Conservation (phyloP, 2,113 vertebrate species). For the Pseudonaja textilis region DNA sequence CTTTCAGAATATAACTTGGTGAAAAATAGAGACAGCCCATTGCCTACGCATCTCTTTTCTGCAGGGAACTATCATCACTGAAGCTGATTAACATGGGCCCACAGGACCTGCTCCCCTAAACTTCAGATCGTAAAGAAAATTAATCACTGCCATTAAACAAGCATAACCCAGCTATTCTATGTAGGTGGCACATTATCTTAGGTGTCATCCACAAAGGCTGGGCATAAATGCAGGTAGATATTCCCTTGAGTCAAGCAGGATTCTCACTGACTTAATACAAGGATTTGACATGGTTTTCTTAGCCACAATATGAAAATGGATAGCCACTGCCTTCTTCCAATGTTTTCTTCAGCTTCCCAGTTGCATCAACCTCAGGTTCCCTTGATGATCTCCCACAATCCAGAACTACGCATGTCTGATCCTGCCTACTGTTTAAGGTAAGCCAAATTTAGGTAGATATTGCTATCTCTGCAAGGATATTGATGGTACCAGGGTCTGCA, state of each 20-base stretch:
- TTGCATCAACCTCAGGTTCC: neutral
- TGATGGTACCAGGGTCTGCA: neutral
- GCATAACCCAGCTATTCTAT: neutral
- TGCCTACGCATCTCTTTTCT: neutral
- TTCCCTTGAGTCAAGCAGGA: neutral
- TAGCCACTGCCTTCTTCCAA: neutral
- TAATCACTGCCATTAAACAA: neutral
- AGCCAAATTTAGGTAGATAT: neutral
- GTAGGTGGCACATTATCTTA: neutral
- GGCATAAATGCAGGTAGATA: neutral
- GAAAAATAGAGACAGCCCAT: neutral
- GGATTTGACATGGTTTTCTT: neutral
- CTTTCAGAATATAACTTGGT: neutral
- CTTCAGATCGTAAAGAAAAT: neutral
- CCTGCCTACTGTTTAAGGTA: neutral
- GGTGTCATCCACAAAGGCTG: neutral
- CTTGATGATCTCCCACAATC: neutral
- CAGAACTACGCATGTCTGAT: neutral
- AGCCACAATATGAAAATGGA: neutral
- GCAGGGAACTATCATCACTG: neutral
- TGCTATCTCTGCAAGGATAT: neutral
- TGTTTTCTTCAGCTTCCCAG: neutral
- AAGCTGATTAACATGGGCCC: neutral
- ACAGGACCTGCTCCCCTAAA: neutral
- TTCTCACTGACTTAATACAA: neutral